phyloP scores from a whole-genome alignment of 2,113 vertebrate species.

The Poeciliopsis prolifica region DNA sequence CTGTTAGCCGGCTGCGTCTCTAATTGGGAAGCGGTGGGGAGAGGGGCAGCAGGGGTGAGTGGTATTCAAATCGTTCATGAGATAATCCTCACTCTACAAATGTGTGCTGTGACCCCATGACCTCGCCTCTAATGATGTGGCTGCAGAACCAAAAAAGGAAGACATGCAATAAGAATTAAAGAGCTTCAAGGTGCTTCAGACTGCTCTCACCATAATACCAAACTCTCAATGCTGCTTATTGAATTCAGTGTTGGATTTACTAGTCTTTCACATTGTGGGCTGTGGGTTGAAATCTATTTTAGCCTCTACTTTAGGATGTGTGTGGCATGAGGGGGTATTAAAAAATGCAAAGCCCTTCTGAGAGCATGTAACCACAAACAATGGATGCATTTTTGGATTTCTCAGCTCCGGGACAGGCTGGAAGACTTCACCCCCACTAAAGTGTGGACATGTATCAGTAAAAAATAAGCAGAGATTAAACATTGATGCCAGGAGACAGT shows the following conservation, averaged over 20 bases:
- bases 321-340: constrained; percentile 1
- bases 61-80: constrained; percentile 74
- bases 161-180: constrained; percentile 32
- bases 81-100: constrained; percentile 79
- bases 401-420: not conserved
- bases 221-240: constrained; percentile 19
- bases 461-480: constrained; percentile 1
- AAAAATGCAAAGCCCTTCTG: constrained; percentile 5
- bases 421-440: not conserved
- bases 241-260: constrained; percentile 42
- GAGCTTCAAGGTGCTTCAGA: not conserved
- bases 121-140: constrained; percentile 64
- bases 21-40: constrained; percentile 71
- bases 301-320: constrained; percentile 5
- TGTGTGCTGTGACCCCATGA: constrained; percentile 68
- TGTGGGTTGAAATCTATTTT: constrained; percentile 27
- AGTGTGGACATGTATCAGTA: not conserved
- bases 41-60: constrained; percentile 59
- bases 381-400: constrained; percentile 4
- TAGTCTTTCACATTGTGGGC: constrained; percentile 1
- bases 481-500: not conserved
- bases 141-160: constrained; percentile 40
- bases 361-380: constrained; percentile 14
- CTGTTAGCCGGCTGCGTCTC: constrained; percentile 69
- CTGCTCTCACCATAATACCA: constrained; percentile 8